Evolutionary conservation across 2,113 vertebrate genomes (phyloP).

Genomic region (Melierax canorus): DNA sequence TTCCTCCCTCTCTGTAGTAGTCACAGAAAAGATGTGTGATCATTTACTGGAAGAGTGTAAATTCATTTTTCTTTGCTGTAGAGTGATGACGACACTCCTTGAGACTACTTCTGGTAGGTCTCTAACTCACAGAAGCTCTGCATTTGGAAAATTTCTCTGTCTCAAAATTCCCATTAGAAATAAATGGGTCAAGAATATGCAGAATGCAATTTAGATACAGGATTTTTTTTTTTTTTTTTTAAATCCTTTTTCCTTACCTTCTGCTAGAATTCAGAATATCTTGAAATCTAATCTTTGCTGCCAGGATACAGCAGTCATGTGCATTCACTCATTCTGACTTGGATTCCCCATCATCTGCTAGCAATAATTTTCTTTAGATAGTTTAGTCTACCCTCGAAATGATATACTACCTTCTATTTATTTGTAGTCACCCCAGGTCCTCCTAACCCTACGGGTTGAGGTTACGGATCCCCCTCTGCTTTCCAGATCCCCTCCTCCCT

Average conservation of each 20-base stretch:
- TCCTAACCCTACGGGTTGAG: accelerated
- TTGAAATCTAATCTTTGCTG: neutral
- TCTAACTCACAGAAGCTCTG: neutral
- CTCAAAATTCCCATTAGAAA: neutral
- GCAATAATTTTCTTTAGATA: neutral
- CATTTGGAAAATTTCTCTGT: neutral
- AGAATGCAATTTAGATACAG: neutral
- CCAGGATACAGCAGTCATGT: neutral
- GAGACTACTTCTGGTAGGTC: neutral
- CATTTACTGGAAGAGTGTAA: neutral
- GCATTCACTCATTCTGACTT: neutral
- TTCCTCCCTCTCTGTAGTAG: neutral
- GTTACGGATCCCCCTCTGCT: neutral
- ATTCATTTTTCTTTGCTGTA: neutral
- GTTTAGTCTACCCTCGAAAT: neutral
- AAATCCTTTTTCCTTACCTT: neutral
- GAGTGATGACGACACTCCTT: neutral
- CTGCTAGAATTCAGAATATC: neutral
- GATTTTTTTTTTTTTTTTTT: too few species aligned
- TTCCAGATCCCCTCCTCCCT: neutral
- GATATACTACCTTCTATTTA: neutral
- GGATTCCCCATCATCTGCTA: neutral
- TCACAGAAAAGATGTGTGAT: neutral
- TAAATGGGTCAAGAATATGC: neutral
- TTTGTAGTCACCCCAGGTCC: neutral